Evolutionary conservation across 2,113 vertebrate genomes (phyloP).

Genomic region (Aptenodytes forsteri): DNA sequence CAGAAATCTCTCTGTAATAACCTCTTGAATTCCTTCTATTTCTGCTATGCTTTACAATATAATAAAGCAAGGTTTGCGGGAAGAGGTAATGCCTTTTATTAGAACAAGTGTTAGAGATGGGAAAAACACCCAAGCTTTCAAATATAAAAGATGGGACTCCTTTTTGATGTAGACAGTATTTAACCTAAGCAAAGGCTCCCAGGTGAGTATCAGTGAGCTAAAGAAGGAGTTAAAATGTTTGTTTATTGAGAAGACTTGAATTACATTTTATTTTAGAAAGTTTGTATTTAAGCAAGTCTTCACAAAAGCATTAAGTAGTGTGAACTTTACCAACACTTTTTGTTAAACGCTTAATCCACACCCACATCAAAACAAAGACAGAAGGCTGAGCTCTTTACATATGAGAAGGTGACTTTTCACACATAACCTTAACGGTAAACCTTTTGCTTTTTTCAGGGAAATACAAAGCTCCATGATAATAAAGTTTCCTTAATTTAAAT

Average conservation of each 20-base stretch:
- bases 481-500: conserved; percentile 22
- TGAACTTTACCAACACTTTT: conserved; percentile 51
- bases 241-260: neutral
- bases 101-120: neutral
- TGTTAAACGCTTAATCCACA: conserved; percentile 32
- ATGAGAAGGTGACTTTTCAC: conserved; percentile 61
- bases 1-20: neutral
- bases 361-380: conserved; percentile 60
- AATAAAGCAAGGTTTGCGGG: neutral
- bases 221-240: neutral
- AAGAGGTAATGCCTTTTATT: neutral
- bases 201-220: conserved; percentile 2
- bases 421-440: conserved; percentile 47
- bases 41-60: neutral
- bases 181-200: neutral
- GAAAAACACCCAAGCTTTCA: neutral
- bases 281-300: conserved; percentile 9
- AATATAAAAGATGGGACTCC: neutral
- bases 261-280: conserved; percentile 7
- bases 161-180: neutral
- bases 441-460: conserved; percentile 45
- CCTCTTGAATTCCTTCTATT: neutral
- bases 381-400: conserved; percentile 41
- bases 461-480: conserved; percentile 42
- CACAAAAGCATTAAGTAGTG: conserved; percentile 1